These are phyloP conservation scores for Sinocyclocheilus grahami DNA, from an alignment of 2,113 vertebrate genomes.

Conservation along the genomic window DNA sequence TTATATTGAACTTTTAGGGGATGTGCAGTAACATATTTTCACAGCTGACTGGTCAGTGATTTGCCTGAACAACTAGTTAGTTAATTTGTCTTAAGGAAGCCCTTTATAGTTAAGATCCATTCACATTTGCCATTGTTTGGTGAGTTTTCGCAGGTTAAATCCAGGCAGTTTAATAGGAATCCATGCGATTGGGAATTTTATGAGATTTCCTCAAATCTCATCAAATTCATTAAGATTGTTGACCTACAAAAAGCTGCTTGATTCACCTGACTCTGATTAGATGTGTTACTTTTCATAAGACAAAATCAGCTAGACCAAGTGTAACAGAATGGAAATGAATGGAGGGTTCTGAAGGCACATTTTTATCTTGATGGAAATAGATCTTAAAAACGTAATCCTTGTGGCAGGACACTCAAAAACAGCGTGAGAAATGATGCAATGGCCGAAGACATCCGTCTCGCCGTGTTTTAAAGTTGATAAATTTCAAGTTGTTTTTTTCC, in stretches of 20 bases:
- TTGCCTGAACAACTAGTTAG: not conserved
- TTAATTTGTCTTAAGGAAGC: not conserved
- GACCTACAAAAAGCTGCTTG: too few relatives aligned
- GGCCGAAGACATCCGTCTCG: not conserved
- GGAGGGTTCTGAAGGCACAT: too few relatives aligned
- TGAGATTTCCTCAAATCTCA: too few relatives aligned
- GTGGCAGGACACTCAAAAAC: not conserved
- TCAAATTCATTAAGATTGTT: too few relatives aligned
- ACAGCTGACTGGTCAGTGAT: not conserved
- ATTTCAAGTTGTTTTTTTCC: not conserved
- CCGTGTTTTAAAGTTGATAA: not conserved
- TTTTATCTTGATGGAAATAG: too few relatives aligned
- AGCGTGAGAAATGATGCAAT: not conserved
- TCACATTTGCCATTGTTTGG: not conserved
- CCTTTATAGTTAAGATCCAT: not conserved
- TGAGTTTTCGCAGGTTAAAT: not conserved
- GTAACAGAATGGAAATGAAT: too few relatives aligned
- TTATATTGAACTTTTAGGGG: not conserved
- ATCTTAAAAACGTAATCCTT: not conserved
- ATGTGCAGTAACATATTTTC: not conserved
- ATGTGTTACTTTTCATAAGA: too few relatives aligned
- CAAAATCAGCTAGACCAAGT: too few relatives aligned
- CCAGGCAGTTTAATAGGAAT: not conserved
- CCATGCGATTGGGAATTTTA: not conserved
- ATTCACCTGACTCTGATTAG: too few relatives aligned